phyloP scores from a whole-genome alignment of 2,113 vertebrate genomes.

The Callocephalon fimbriatum region DNA sequence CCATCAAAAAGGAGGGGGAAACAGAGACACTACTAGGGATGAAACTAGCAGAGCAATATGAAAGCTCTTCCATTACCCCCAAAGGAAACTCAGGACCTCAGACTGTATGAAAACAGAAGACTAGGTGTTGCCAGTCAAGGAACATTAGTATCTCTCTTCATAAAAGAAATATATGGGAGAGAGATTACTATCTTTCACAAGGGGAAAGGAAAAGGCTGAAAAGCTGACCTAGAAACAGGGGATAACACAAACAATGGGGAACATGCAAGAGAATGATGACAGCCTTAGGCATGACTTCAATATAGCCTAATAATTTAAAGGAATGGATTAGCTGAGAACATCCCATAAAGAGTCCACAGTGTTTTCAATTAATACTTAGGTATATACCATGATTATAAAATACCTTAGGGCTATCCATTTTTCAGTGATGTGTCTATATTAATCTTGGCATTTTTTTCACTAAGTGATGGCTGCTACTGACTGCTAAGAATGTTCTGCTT shows the following conservation, averaged over 20 bases:
- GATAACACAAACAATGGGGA: slow-evolving; percentile 19
- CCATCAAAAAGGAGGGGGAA: background rate
- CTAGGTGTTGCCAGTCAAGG: background rate
- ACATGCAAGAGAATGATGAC: slow-evolving; percentile 2
- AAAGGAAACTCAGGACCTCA: background rate
- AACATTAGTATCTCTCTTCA: background rate
- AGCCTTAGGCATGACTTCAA: slow-evolving; percentile 54
- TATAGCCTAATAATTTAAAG: slow-evolving; percentile 52
- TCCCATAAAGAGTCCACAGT: slow-evolving; percentile 15
- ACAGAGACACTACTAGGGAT: background rate
- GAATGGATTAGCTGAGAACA: slow-evolving; percentile 34
- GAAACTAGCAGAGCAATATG: rapidly evolving
- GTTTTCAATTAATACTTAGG: slow-evolving; percentile 38
- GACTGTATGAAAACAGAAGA: rapidly evolving
- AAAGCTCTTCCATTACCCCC: background rate
- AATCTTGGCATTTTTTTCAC: slow-evolving; percentile 34
- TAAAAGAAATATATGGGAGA: background rate
- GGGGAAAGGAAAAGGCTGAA: background rate
- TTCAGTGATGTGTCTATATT: slow-evolving; percentile 32
- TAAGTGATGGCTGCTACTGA: slow-evolving; percentile 44
- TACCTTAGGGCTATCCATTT: slow-evolving; percentile 32
- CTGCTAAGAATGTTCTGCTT: slow-evolving; percentile 50
- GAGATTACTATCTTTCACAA: background rate
- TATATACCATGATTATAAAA: slow-evolving; percentile 6
- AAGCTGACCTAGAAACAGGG: slow-evolving; percentile 55